phyloP scores from a whole-genome alignment of 2,113 vertebrate genomes.

The Solenodon paradoxus region DNA sequence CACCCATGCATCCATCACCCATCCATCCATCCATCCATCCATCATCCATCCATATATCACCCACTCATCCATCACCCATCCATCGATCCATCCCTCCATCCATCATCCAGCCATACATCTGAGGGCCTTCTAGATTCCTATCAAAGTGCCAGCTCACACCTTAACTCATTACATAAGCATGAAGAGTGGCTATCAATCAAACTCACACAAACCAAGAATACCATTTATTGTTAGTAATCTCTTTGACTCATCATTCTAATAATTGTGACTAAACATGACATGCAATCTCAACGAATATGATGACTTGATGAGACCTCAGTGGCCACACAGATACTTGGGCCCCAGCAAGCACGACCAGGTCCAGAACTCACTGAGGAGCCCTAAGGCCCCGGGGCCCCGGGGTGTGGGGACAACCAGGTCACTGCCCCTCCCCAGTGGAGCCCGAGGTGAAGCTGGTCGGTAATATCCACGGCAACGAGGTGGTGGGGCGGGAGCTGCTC shows the following conservation, averaged over 20 bases:
- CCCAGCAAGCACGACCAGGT: rapidly evolving
- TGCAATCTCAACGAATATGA: not conserved
- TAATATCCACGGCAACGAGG: conserved; percentile 99
- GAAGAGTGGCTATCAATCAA: rapidly evolving
- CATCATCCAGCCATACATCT: not conserved
- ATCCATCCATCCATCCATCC: not conserved
- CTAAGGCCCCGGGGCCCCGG: rapidly evolving
- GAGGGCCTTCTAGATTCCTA: not conserved
- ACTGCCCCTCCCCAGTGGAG: conserved; percentile 86
- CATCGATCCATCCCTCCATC: not conserved
- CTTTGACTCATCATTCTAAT: rapidly evolving
- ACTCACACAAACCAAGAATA: rapidly evolving
- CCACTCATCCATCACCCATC: not conserved
- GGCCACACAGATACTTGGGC: not conserved
- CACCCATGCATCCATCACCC: no score
- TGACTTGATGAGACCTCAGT: not conserved
- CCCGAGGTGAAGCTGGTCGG: conserved; percentile 96
- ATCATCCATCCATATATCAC: not conserved
- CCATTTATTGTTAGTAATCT: rapidly evolving
- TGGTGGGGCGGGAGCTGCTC: conserved; percentile 93
- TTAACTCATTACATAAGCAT: not conserved
- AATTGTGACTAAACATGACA: no score
- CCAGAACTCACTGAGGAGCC: not conserved
- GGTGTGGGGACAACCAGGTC: not conserved
- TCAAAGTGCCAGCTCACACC: not conserved